phyloP scores from a whole-genome alignment of 2,113 vertebrate species.

The Caracal caracal region DNA sequence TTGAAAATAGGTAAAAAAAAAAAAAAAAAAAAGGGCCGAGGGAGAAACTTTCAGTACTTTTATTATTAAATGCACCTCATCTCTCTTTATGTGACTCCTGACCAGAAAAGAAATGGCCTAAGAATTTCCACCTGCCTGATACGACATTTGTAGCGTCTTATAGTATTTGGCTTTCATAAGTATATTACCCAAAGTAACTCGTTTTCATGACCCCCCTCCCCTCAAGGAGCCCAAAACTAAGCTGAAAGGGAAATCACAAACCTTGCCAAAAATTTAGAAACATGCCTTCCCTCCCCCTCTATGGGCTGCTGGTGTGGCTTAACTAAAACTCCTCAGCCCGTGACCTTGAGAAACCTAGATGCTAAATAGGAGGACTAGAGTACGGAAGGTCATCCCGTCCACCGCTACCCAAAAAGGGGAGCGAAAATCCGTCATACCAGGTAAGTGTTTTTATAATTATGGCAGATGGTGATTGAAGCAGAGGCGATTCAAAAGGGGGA shows the following conservation, averaged over 20 bases:
- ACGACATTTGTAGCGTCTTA: conserved; percentile 8
- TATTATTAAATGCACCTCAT: conserved; percentile 19
- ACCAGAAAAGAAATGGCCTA: conserved; percentile 26
- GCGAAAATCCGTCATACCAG: conserved; percentile 37
- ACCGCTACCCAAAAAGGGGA: background rate
- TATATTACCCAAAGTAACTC: conserved; percentile 30
- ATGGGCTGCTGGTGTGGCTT: conserved; percentile 29
- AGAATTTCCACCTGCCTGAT: conserved; percentile 20
- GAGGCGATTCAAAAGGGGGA: conserved; percentile 51
- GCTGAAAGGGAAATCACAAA: conserved; percentile 20
- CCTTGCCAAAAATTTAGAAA: background rate
- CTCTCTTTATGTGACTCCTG: conserved; percentile 21
- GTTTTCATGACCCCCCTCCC: background rate
- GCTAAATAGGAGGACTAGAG: conserved; percentile 6
- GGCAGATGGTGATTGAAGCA: conserved; percentile 40
- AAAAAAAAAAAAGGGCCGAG: conserved; percentile 43
- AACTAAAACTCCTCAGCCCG: conserved; percentile 48
- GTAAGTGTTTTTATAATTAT: conserved; percentile 46
- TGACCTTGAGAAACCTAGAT: conserved; percentile 72
- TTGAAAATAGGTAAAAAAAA: conserved; percentile 52
- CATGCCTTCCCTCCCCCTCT: background rate
- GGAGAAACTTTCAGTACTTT: background rate
- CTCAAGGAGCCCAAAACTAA: background rate
- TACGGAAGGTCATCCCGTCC: conserved; percentile 5
- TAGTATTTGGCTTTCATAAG: conserved; percentile 21